Evolutionary conservation across 2,113 vertebrate species (phyloP), one percentile per base, ranked within the genome.

Genomic region (Megaceryle torquata): DNA sequence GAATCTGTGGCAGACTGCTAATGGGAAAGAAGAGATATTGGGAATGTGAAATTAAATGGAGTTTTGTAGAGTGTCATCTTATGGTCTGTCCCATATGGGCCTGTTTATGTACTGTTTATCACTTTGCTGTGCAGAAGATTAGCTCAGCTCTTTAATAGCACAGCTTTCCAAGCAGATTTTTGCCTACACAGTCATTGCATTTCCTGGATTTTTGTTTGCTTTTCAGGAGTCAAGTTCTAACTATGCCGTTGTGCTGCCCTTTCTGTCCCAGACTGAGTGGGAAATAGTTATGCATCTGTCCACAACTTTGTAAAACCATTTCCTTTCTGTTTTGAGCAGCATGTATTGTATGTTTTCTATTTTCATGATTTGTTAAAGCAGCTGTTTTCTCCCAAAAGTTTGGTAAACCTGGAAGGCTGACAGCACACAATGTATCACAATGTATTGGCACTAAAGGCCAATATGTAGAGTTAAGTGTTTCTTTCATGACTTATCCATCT

Each of bases 21-120:
- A 85, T 54, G 72, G 84, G 51, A 53, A 88, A 78, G 78, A 14
- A 89, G 59, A 88, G 94, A 39, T 85, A 72, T 33, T 94, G 74
- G 84, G 84, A 80, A 57, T 86, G 79, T 72, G 92, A 95, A 96
- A 93, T 69, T 57, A 71, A 96, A 92, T 91, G 29, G 70, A 43
- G 93, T 77, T 97, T 94, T 96, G 91, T 82, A 76, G 74, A 71
- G 56, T 79, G 83, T 93, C 59, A 53, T 95, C 84, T 96, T 96
- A 69, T 4, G 7, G 86, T 95, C 90, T 95, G 83, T 82, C 83
- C 61, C 59, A 82, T 18, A 3, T 41, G 33, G 82, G 84, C 56
- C 81, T 94, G 41, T 92, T 57, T 6, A 70, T 59, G 86, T 91
- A 74, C 43, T 80, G 84, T 54, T 94, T 41, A 37, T 91, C 61